A percentile compares a stretch with the other conserved stretches of the same genome.
Conservation (phyloP, 2,797 vertebrate species). For the Peromyscus attwateri region DNA sequence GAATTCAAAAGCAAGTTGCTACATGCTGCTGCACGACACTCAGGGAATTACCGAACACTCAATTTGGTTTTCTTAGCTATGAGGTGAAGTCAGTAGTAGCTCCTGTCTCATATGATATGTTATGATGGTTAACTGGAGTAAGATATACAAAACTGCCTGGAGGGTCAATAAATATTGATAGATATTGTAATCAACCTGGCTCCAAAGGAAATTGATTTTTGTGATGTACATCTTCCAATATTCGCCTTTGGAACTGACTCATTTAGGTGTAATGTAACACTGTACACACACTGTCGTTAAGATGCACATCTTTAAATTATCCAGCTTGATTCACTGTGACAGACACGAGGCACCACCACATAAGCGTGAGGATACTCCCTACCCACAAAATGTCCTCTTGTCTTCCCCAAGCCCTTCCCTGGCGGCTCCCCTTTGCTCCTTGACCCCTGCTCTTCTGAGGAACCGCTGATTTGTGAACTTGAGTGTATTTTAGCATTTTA, state of each 20-base stretch:
- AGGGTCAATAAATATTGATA: background rate
- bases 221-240: background rate
- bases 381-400: background rate
- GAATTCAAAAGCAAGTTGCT: background rate
- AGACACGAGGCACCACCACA: background rate
- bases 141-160: background rate
- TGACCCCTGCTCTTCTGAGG: background rate
- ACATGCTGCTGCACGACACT: background rate
- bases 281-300: background rate
- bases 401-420: background rate
- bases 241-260: background rate
- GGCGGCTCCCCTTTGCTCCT: no score
- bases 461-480: background rate
- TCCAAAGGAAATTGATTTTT: slow-evolving; percentile 38
- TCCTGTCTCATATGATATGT: background rate
- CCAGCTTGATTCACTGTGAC: background rate
- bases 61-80: background rate
- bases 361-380: background rate
- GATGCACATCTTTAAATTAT: background rate
- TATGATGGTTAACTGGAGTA: background rate
- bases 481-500: background rate
- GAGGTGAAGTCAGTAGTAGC: background rate
- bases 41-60: background rate
- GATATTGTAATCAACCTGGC: background rate
- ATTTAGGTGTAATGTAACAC: background rate